Evolutionary conservation across 2,888 invertebrate species (phyloP).

Genomic region (Saturnia pavonia): DNA sequence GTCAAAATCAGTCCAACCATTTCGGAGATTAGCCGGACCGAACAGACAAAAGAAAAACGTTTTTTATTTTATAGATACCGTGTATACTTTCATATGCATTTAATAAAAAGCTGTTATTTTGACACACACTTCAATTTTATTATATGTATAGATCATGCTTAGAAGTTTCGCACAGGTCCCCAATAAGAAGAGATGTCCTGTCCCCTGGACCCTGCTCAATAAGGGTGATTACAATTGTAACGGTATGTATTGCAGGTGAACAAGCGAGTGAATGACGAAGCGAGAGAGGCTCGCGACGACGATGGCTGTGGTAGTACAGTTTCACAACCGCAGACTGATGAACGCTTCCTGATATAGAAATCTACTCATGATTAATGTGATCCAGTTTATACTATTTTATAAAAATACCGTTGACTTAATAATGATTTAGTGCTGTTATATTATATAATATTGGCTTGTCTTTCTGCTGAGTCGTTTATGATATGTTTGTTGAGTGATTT

Average conservation of each 20-base stretch:
- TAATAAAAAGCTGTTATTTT: no score
- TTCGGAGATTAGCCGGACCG: no score
- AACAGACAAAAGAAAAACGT: no score
- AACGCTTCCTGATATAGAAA: background rate
- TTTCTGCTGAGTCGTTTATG: background rate
- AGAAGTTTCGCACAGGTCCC: no score
- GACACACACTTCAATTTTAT: no score
- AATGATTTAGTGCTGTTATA: background rate
- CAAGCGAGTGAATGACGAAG: constrained; percentile 70
- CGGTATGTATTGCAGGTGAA: constrained; percentile 52
- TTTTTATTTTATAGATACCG: no score
- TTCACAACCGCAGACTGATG: background rate
- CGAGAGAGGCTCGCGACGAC: constrained; percentile 46
- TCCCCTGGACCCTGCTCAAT: no score
- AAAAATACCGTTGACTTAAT: background rate
- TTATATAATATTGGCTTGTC: background rate
- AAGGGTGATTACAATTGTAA: background rate
- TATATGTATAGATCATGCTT: no score
- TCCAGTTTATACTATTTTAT: background rate
- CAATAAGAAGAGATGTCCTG: no score
- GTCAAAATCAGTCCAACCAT: no score
- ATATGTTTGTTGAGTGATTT: background rate
- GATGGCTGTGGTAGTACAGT: constrained; percentile 63
- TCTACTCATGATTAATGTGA: background rate
- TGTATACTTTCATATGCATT: no score